Base-by-base conservation (phyloP, 1,140 invertebrate species). In the Formica exsecta region DNA sequence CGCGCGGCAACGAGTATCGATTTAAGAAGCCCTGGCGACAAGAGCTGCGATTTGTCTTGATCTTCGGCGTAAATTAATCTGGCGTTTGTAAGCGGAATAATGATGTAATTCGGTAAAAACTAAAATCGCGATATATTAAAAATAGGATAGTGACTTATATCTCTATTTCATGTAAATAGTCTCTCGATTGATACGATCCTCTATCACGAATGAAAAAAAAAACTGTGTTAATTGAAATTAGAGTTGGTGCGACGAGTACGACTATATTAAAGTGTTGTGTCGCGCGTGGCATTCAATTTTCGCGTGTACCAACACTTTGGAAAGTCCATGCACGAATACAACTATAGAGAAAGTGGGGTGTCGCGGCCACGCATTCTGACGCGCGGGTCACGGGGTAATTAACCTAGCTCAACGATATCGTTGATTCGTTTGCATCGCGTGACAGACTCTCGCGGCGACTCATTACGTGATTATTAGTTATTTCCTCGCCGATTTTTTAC, bases 361-460 rank as follows among this genome's bases (percentile, higher is more conserved):
- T 68, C 44, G 62, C 66, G 76, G 48, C 76, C 57, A 83, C 71
- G 77, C 54, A 87, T 73, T 54, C 48, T 59, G 65, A 19, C 66
- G 66, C 9, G 44, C 38, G 87, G 41, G 61, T 85, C 74, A 57
- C 22, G 54, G 44, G 44, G 71, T 87, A 91, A 91, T 91, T 91
- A 91, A 90, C 61, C 59, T 62, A 11, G 32, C 68, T 32, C 7
- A 54, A 68, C 76, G 70, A 61, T 87, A 87, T 86, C 81, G 81
- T 81, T 62, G 54, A 85, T 90, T 86, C 88, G 86, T 88, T 90
- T 74, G 64, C 54, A 25, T 89, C 87, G 88, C 87, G 88, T 90
- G 88, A 90, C 88, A 41, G 36, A 29, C 32, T 38, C 38, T 66
- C 54, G 62, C 25, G 41, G 64, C 25, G 73, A 57, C 32, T 70